These are phyloP conservation scores for Spea hammondii DNA, from an alignment of 2,797 vertebrate genomes.

Conservation along the genomic window DNA sequence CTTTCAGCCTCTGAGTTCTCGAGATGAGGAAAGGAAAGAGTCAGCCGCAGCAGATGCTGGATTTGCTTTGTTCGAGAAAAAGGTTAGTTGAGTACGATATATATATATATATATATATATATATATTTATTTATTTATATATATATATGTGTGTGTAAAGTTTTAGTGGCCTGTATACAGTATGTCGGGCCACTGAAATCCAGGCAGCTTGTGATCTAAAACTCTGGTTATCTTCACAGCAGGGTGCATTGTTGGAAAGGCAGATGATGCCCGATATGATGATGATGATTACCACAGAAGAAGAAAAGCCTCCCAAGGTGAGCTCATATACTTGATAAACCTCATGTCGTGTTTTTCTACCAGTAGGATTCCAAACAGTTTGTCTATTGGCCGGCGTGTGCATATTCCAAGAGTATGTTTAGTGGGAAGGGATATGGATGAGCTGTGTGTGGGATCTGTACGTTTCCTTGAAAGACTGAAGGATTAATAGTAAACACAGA, in stretches of 20 bases:
- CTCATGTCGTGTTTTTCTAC: background rate
- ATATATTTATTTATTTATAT: too few species aligned
- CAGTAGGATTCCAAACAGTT: too few species aligned
- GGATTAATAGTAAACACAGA: too few species aligned
- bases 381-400: too few species aligned
- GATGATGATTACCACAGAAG: slow-evolving; percentile 75
- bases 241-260: slow-evolving; percentile 82
- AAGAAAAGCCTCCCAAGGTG: slow-evolving; percentile 85
- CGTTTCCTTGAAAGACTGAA: too few species aligned
- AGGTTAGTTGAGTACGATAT: slow-evolving; percentile 69
- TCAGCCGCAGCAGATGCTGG: slow-evolving; percentile 94
- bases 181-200: background rate
- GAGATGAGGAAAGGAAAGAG: slow-evolving; percentile 83
- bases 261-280: slow-evolving; percentile 82
- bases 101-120: too few species aligned
- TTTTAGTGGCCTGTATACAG: background rate
- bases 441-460: too few species aligned
- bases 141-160: background rate
- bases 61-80: slow-evolving; percentile 94
- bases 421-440: too few species aligned
- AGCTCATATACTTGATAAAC: slow-evolving; percentile 24
- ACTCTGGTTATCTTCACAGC: slow-evolving; percentile 1
- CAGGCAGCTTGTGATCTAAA: background rate
- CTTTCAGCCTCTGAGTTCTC: slow-evolving; percentile 88
- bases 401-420: too few species aligned